Evolutionary conservation across 2,888 invertebrate species (phyloP).

Genomic region (Ectemnius lituratus): DNA sequence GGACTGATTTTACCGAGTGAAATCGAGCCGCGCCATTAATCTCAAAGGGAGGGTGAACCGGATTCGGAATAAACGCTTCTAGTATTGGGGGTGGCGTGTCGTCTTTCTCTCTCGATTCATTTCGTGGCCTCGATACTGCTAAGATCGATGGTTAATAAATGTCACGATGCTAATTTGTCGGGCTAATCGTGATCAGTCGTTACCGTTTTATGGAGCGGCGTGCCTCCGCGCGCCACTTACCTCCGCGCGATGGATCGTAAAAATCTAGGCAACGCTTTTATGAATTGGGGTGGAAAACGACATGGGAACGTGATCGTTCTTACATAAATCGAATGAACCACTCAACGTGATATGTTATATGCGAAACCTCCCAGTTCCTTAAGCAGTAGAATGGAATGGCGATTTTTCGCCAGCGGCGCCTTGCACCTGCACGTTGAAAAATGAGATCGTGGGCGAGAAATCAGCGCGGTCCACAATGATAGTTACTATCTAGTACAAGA

Average conservation of each 20-base stretch:
- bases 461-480: conserved; percentile 32
- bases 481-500: conserved; percentile 56
- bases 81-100: conserved; percentile 5
- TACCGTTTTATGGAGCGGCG: conserved; percentile 46
- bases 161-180: conserved; percentile 52
- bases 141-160: conserved; percentile 54
- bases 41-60: background rate
- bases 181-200: conserved; percentile 52
- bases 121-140: conserved; percentile 8
- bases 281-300: too few species aligned
- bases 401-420: background rate
- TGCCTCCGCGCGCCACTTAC: conserved; percentile 12
- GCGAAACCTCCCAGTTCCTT: too few species aligned
- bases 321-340: too few species aligned
- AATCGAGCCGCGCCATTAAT: conserved; percentile 15
- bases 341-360: too few species aligned
- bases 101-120: conserved; percentile 5
- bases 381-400: background rate
- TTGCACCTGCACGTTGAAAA: conserved; percentile 25
- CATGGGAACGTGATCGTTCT: too few species aligned
- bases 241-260: conserved; percentile 32
- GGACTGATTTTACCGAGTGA: conserved; percentile 7
- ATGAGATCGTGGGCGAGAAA: conserved; percentile 34
- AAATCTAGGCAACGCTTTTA: conserved; percentile 23
- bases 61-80: background rate